A percentile compares a stretch with the other conserved stretches of the same genome.
Evolutionary conservation across 35 echinoderm and acorn worm genomes (phyloP).

Genomic region (Lytechinus variegatus): DNA sequence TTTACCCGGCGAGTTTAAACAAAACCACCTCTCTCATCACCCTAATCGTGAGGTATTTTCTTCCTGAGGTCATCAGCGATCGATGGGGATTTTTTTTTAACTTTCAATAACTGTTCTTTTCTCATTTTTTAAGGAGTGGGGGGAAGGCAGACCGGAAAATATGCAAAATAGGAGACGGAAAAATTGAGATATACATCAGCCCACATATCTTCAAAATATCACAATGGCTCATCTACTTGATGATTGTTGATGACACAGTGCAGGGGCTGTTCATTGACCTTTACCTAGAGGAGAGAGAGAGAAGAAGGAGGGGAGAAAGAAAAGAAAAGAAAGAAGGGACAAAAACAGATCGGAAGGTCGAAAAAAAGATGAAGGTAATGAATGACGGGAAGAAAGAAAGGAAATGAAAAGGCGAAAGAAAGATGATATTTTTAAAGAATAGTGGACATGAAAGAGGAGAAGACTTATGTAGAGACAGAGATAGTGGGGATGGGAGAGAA

Average conservation of each 20-base stretch:
- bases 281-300: not conserved
- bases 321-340: not conserved
- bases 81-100: not conserved
- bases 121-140: not conserved
- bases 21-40: not conserved
- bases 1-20: constrained; percentile 1
- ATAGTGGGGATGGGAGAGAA: too few relatives aligned
- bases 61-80: not conserved
- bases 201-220: not conserved
- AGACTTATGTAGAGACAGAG: too few relatives aligned
- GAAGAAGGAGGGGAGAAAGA: not conserved
- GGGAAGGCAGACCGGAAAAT: not conserved
- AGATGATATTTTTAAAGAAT: too few relatives aligned
- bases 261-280: not conserved
- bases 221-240: not conserved
- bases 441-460: too few relatives aligned
- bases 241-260: not conserved
- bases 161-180: not conserved
- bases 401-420: not conserved
- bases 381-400: not conserved
- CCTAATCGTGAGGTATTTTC: not conserved
- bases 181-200: not conserved
- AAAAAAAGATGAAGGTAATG: not conserved
- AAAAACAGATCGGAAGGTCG: not conserved
- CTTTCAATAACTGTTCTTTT: too few relatives aligned